These are phyloP conservation scores for Sipha flava DNA, from an alignment of 1,140 invertebrate species.

Conservation along the genomic window DNA sequence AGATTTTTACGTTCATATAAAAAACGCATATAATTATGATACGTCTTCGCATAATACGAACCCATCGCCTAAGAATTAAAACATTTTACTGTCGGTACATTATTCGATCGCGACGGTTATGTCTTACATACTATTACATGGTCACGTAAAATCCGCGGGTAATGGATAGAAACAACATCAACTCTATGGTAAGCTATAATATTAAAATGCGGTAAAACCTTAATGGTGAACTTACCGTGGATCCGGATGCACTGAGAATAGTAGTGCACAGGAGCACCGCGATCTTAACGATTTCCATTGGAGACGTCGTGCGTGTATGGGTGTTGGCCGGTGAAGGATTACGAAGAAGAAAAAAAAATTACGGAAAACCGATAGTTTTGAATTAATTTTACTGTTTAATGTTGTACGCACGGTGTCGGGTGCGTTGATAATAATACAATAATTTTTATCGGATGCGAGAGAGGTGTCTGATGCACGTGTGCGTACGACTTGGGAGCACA, in stretches of 20 bases:
- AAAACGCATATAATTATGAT: no score
- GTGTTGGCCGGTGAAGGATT: not conserved
- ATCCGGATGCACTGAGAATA: not conserved
- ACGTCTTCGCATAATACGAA: no score
- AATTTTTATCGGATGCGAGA: not conserved
- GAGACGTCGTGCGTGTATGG: no score
- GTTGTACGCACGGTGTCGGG: not conserved
- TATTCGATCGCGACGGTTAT: no score
- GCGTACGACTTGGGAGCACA: constrained; percentile 2
- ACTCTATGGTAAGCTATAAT: no score
- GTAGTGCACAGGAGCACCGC: not conserved
- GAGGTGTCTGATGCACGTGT: not conserved
- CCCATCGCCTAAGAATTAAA: no score
- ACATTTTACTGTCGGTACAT: no score
- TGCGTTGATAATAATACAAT: not conserved
- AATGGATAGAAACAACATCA: no score
- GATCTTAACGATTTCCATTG: not conserved
- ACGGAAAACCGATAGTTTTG: not conserved
- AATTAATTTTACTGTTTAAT: not conserved
- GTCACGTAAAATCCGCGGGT: no score
- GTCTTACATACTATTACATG: no score
- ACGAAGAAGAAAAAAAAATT: not conserved
- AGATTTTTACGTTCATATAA: no score
- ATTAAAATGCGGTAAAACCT: no score
- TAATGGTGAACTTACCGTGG: not conserved